These are phyloP conservation scores for Phthorimaea operculella DNA, from an alignment of 1,140 invertebrate species.

Conservation along the genomic window DNA sequence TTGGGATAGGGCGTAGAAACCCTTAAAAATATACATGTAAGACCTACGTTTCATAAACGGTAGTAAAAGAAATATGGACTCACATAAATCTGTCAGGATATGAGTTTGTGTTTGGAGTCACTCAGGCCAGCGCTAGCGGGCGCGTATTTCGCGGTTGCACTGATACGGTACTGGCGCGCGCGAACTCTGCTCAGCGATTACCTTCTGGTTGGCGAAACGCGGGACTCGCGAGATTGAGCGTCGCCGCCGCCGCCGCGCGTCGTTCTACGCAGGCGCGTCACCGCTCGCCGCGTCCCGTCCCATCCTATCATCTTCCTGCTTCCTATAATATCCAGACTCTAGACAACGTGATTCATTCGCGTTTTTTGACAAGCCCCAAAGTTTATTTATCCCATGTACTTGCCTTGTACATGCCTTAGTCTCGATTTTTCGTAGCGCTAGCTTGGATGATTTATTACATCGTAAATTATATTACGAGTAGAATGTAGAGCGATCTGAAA, in stretches of 20 bases:
- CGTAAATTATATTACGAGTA: no score
- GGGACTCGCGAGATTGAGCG: conserved; percentile 8
- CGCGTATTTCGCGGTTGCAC: conserved; percentile 36
- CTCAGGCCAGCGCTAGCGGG: conserved; percentile 23
- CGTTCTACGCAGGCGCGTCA: not conserved
- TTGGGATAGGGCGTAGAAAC: no score
- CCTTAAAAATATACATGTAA: no score
- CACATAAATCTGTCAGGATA: conserved; percentile 32
- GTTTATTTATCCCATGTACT: no score
- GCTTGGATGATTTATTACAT: no score
- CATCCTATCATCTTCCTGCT: conserved; percentile 4
- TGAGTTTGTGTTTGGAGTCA: conserved; percentile 38
- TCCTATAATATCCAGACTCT: not conserved
- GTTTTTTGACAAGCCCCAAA: no score
- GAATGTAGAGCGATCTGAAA: no score
- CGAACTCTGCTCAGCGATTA: not conserved
- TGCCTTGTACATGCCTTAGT: no score
- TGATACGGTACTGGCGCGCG: conserved; percentile 17
- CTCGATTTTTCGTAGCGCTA: no score
- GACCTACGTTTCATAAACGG: no score
- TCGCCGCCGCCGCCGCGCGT: not conserved
- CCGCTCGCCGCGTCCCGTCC: conserved; percentile 1
- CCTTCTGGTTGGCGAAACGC: conserved; percentile 28
- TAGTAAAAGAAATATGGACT: conserved; percentile 33
- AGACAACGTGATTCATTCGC: no score